Evolutionary conservation across 2,888 invertebrate genomes (phyloP).

Genomic region (Mechanitis mazaeus): DNA sequence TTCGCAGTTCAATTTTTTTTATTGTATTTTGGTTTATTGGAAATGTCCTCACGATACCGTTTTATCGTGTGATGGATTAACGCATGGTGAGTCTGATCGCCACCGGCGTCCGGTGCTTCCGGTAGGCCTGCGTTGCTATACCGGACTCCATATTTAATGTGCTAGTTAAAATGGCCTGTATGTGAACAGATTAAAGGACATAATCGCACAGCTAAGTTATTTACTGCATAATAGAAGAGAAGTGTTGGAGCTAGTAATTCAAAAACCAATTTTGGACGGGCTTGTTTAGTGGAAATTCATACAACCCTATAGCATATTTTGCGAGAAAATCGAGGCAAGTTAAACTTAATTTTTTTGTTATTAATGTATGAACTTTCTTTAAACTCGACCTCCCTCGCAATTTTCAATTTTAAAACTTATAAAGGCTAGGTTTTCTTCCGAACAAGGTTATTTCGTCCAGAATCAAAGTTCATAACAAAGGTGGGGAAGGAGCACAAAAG

Average conservation of each 20-base stretch:
- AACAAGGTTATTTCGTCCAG: conserved; percentile 10
- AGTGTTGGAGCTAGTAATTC: too few relatives aligned
- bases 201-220: not conserved
- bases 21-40: too few relatives aligned
- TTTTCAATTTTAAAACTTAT: not conserved
- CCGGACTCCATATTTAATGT: conserved; percentile 2
- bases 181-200: not conserved
- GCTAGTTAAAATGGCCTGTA: not conserved
- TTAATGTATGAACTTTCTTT: too few relatives aligned
- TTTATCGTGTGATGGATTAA: conserved; percentile 1
- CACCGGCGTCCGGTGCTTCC: conserved; percentile 18
- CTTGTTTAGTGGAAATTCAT: too few relatives aligned
- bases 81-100: not conserved
- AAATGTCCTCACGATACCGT: too few relatives aligned
- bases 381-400: too few relatives aligned
- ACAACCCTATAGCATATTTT: too few relatives aligned
- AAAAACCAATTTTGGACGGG: too few relatives aligned
- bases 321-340: too few relatives aligned
- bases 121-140: conserved; percentile 8
- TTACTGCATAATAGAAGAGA: too few relatives aligned
- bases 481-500: conserved; percentile 13
- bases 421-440: not conserved
- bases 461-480: conserved; percentile 18
- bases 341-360: too few relatives aligned
- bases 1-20: too few relatives aligned